Base-by-base conservation (phyloP, 1,140 invertebrate genomes). In the Dufourea novaeangliae region DNA sequence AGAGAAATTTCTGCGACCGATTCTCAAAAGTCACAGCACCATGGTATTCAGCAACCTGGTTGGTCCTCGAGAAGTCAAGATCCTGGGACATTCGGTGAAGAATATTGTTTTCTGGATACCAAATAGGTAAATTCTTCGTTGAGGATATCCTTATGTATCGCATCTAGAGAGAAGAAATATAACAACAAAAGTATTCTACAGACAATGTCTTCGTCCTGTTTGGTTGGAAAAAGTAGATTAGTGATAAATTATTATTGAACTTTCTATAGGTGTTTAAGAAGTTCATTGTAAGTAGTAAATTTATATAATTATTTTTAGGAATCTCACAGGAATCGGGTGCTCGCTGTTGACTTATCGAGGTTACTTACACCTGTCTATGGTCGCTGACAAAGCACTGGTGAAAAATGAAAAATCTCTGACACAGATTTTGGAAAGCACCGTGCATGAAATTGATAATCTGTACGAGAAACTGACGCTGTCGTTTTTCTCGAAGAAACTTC, bases 31-130 rank as follows among this genome's bases (percentile, higher is more conserved):
- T 70, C 83, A 88, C 27, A 87, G 88, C 34, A 90, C 91, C 1
- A 73, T 92, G 70, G 87, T 86, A 0, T 84, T 92, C 11, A 91
- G 90, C 39, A 91, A 92, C 84, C 62, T 91, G 25, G 84, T 83
- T 8, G 90, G 90, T 20, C 90, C 90, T 17, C 66, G 79, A 17
- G 79, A 80, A 67, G 71, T 89, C 1, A 71, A 78, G 27, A 80
- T 91, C 63, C 29, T 86, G 17, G 89, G 88, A 0, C 66, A 88
- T 44, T 76, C 56, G 12, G 69, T 92, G 22, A 83, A 81, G 52
- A 89, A 89, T 61, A 78, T 92, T 2, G 79, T 72, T 0, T 91
- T 91, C 64, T 91, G 86, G 83, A 82, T 91, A 52, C 91, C 91
- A 17, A 88, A 91, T 68, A 87, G 84, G 86, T 88, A 81, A 41